These are phyloP conservation scores for Melanostigma gelatinosum DNA, from an alignment of 2,113 vertebrate genomes.

Conservation along the genomic window DNA sequence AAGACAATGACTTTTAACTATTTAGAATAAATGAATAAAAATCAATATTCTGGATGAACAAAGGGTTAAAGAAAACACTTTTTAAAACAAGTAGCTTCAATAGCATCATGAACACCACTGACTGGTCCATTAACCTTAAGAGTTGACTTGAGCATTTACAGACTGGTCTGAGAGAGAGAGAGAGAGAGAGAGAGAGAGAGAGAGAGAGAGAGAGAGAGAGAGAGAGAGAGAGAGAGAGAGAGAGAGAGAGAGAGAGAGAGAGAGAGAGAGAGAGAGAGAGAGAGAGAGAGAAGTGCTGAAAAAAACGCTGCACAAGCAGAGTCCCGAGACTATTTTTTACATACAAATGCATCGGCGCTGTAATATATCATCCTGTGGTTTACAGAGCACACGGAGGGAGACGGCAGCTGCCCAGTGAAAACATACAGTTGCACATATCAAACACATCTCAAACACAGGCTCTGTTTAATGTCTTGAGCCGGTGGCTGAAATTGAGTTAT, in stretches of 20 bases:
- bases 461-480: conserved; percentile 41
- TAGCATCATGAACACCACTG: background rate
- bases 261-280: no score
- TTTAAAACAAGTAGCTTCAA: background rate
- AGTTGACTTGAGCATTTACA: background rate
- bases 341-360: conserved; percentile 17
- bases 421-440: conserved; percentile 59
- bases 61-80: background rate
- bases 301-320: background rate
- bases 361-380: conserved; percentile 43
- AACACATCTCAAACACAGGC: conserved; percentile 38
- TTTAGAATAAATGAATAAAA: background rate
- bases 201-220: no score
- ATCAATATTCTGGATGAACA: background rate
- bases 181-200: no score
- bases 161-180: no score
- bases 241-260: no score
- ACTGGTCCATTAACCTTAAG: background rate
- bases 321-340: conserved; percentile 8
- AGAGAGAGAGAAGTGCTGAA: no score
- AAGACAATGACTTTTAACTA: background rate
- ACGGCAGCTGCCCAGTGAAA: conserved; percentile 58
- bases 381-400: conserved; percentile 19
- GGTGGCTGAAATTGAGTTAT: conserved; percentile 28
- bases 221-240: no score